phyloP scores from a whole-genome alignment of 2,888 invertebrate genomes.

The Rosalia funebris region DNA sequence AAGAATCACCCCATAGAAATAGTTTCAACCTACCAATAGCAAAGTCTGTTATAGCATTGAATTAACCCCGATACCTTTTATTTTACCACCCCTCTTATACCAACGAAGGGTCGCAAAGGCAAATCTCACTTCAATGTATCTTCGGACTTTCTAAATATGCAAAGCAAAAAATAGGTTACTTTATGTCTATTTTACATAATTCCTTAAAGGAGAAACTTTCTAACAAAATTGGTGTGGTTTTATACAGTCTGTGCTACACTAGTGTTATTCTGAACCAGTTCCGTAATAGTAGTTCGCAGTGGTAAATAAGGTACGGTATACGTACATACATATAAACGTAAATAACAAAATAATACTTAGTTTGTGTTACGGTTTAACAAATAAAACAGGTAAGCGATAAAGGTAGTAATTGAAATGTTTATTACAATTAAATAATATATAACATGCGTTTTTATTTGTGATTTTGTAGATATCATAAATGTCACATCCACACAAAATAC shows the following conservation, averaged over 20 bases:
- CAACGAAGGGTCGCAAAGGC: slow-evolving; percentile 5
- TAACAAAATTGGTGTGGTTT: slow-evolving; percentile 42
- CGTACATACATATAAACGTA: no score
- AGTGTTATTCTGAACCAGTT: slow-evolving; percentile 14
- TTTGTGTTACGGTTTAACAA: no score
- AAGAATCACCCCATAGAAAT: no score
- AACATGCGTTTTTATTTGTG: no score
- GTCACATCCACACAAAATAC: no score
- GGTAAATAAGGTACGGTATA: background rate
- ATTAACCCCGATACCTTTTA: slow-evolving; percentile 20
- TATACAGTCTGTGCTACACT: slow-evolving; percentile 26
- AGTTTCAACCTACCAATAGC: no score
- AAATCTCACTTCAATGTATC: slow-evolving; percentile 2
- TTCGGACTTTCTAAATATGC: slow-evolving; percentile 54
- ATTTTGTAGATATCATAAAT: no score
- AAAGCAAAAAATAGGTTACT: slow-evolving; percentile 58
- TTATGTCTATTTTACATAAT: slow-evolving; percentile 35
- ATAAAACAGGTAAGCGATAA: no score
- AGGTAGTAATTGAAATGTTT: no score
- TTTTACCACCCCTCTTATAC: slow-evolving; percentile 13
- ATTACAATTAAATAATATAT: no score
- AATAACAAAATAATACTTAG: no score
- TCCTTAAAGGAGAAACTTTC: slow-evolving; percentile 37
- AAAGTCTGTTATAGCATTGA: no score
- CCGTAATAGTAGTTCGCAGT: slow-evolving; percentile 3